A percentile compares a stretch with the other conserved stretches of the same genome.
phyloP scores from a whole-genome alignment of 2,888 invertebrate species.

The Itoplectis maculator region DNA sequence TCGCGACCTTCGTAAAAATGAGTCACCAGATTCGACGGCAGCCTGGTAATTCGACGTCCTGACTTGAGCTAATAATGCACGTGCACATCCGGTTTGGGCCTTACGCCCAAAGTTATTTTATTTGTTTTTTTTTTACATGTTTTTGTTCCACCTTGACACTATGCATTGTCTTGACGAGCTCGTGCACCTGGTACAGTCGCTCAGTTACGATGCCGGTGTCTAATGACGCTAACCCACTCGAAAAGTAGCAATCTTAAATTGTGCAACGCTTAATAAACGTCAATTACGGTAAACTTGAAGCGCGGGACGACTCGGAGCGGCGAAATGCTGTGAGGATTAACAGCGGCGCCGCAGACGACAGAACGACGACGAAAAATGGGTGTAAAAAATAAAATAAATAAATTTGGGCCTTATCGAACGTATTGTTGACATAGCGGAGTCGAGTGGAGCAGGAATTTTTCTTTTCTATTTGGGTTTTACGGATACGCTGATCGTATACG shows the following conservation, averaged over 20 bases:
- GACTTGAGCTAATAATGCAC: background rate
- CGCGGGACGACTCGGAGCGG: slow-evolving; percentile 66
- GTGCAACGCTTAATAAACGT: slow-evolving; percentile 77
- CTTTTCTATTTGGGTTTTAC: background rate
- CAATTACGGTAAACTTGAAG: slow-evolving; percentile 76
- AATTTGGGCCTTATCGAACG: slow-evolving; percentile 35
- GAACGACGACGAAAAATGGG: background rate
- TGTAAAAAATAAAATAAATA: background rate
- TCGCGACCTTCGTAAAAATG: background rate
- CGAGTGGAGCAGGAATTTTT: background rate
- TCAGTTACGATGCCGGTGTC: slow-evolving; percentile 63
- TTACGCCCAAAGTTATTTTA: background rate
- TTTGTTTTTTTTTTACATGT: background rate
- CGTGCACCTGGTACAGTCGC: slow-evolving; percentile 61
- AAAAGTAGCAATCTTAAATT: slow-evolving; percentile 73
- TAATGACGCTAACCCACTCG: slow-evolving; percentile 72
- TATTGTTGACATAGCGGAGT: background rate
- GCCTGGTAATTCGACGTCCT: background rate
- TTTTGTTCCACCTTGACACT: slow-evolving; percentile 60
- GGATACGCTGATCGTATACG: slow-evolving; percentile 8
- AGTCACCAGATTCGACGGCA: background rate
- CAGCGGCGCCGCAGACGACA: slow-evolving; percentile 12
- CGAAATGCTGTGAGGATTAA: slow-evolving; percentile 21
- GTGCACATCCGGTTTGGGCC: background rate
- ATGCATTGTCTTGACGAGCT: slow-evolving; percentile 18